Percentiles rank a stretch among this genome's conserved stretches.
Conservation (phyloP, 2,888 invertebrate genomes). For the Perdita meconis region DNA sequence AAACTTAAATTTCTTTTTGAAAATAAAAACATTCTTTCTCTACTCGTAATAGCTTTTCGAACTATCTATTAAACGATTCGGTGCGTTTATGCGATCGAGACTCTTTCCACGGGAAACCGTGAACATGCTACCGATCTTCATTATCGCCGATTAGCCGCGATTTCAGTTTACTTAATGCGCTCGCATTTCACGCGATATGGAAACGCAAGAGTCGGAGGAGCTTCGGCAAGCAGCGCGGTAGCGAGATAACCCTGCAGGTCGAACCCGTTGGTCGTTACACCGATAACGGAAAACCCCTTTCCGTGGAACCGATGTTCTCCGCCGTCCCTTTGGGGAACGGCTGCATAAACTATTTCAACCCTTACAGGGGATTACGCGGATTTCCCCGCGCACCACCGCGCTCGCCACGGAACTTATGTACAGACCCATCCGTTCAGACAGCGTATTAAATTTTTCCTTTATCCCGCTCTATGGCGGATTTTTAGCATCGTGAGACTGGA, state of each 20-base stretch:
- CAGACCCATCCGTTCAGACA: background rate
- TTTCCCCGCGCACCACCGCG: conserved; percentile 51
- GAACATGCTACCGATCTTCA: conserved; percentile 26
- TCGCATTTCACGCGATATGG: conserved; percentile 41
- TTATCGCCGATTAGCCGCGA: conserved; percentile 25
- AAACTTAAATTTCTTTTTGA: too few relatives aligned
- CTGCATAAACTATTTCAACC: conserved; percentile 73
- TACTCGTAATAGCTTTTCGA: too few relatives aligned
- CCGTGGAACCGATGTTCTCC: conserved; percentile 69
- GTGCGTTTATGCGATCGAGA: too few relatives aligned
- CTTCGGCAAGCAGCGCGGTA: conserved; percentile 47
- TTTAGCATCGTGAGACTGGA: conserved; percentile 1
- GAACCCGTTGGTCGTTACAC: conserved; percentile 67
- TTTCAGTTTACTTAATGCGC: conserved; percentile 10
- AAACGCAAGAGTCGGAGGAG: conserved; percentile 33
- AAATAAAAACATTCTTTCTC: too few relatives aligned
- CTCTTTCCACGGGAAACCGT: conserved; percentile 1
- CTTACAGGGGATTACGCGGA: conserved; percentile 72
- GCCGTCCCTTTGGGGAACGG: conserved; percentile 54
- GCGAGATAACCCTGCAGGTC: conserved; percentile 73
- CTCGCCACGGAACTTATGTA: background rate
- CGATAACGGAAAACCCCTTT: conserved; percentile 74
- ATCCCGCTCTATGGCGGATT: conserved; percentile 12
- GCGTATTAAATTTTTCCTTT: conserved; percentile 22
- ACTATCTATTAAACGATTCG: too few relatives aligned